Evolutionary conservation across 2,888 invertebrate species (phyloP).

Genomic region (Brachyopa scutellaris): DNA sequence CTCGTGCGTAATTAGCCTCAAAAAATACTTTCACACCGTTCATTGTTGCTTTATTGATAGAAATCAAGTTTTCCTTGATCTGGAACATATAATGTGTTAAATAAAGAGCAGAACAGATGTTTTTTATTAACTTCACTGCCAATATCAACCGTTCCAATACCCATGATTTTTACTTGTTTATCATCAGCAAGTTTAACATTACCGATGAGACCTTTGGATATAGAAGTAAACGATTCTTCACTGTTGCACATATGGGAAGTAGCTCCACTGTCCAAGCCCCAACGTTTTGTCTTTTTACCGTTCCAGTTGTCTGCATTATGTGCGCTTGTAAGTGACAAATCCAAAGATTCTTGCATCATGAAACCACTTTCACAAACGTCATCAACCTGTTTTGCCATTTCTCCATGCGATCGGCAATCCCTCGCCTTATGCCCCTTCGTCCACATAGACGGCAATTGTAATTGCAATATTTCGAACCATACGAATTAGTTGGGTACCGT

Average conservation of each 20-base stretch:
- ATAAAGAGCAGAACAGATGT: background rate
- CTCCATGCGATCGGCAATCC: slow-evolving; percentile 9
- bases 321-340: too few species aligned
- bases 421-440: too few species aligned
- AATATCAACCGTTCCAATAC: background rate
- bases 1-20: background rate
- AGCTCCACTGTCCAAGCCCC: too few species aligned
- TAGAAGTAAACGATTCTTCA: too few species aligned
- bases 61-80: slow-evolving; percentile 26
- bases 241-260: too few species aligned
- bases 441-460: background rate
- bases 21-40: slow-evolving; percentile 7
- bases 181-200: slow-evolving; percentile 7
- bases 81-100: slow-evolving; percentile 18
- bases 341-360: slow-evolving; percentile 2
- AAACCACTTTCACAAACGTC: slow-evolving; percentile 8
- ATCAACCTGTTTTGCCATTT: slow-evolving; percentile 1
- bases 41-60: slow-evolving; percentile 11
- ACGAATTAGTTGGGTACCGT: too few species aligned
- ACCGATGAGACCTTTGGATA: background rate
- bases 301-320: too few species aligned
- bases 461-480: too few species aligned
- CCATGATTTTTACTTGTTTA: slow-evolving; percentile 8
- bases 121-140: slow-evolving; percentile 4
- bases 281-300: too few species aligned